Conservation (phyloP, 2,888 invertebrate species). For the Celastrina argiolus region DNA sequence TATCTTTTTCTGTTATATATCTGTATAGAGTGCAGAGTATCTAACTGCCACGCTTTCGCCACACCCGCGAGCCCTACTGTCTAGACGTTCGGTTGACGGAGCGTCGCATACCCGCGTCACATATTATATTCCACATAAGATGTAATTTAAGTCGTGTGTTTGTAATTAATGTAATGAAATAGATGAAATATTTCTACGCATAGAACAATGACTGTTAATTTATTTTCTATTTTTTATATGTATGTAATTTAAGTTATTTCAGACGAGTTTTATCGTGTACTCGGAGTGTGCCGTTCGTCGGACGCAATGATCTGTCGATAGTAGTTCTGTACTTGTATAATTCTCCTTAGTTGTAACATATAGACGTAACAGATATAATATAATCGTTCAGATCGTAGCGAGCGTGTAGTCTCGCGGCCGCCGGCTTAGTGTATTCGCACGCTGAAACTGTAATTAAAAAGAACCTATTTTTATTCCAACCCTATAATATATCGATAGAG, state of each 20-base stretch:
- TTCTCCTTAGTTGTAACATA: slow-evolving; percentile 48
- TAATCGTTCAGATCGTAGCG: slow-evolving; percentile 44
- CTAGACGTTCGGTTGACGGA: slow-evolving; percentile 54
- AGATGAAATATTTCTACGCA: slow-evolving; percentile 57
- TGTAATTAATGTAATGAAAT: slow-evolving; percentile 61
- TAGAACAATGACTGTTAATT: slow-evolving; percentile 76
- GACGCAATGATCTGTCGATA: slow-evolving; percentile 59
- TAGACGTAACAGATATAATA: slow-evolving; percentile 36
- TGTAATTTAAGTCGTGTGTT: slow-evolving; percentile 67
- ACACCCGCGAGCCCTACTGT: slow-evolving; percentile 56
- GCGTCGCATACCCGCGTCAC: slow-evolving; percentile 62
- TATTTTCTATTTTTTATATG: slow-evolving; percentile 62
- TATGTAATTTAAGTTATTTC: slow-evolving; percentile 70
- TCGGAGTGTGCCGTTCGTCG: slow-evolving; percentile 40
- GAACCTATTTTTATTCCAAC: slow-evolving; percentile 71
- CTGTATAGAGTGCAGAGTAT: slow-evolving; percentile 70
- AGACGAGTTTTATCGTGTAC: slow-evolving; percentile 58
- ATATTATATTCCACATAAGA: slow-evolving; percentile 67
- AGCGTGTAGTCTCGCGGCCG: slow-evolving; percentile 48
- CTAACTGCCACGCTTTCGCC: slow-evolving; percentile 71
- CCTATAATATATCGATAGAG: slow-evolving; percentile 63
- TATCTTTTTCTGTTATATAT: slow-evolving; percentile 63
- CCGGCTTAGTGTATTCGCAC: slow-evolving; percentile 73
- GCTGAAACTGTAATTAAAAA: slow-evolving; percentile 56
- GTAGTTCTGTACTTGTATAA: slow-evolving; percentile 34